Base-by-base conservation (phyloP, 2,797 vertebrate species). In the Melanotaenia trifasciata region DNA sequence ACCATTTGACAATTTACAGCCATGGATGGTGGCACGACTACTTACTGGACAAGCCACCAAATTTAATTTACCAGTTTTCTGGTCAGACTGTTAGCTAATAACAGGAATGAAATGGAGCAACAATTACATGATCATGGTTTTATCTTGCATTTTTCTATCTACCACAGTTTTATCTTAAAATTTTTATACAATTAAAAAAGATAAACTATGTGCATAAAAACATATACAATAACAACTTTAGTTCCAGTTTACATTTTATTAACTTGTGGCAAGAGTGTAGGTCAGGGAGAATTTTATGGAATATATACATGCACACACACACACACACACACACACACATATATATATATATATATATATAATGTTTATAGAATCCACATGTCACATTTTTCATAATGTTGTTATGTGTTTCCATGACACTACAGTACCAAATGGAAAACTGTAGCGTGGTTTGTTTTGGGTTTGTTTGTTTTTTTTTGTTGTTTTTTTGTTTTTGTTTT, bases 381-480 rank as follows among this genome's bases (percentile, higher is more conserved):
- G 61, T 86, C 74, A 71, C 67, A 67, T 58, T 79, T 65, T 69
- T 85, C 57, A 72, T 38, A 50, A 72, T 67, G 70, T 61, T 74
- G 71, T 73, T 66, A 79, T 57, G 62, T 85, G 64, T 87, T 78
- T 87, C 72, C 78, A 73, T 60, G 65, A 74, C 83, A 65, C 66
- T 75, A 62, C 67, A 4, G 33, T 58, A 58, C 77, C 4, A 26
- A 69, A 74, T 79, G 79, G 79, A 73, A 87, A 80, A 87, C 66
- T 78, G 30, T 64, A 16, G 60, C 63, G 4, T 38, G 38, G 38
- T 38, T 86, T 89, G 85, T 89, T 83, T 28, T 28, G 28, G n/a
- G n/a, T 26, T 26, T 26, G 1, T 26, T 26, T 26, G 26, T 26
- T 26, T 26, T 26, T 26, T 26, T 26, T 26, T 28, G 28, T 3